Conservation (phyloP, 2,888 invertebrate species). For the Protonemura montana region DNA sequence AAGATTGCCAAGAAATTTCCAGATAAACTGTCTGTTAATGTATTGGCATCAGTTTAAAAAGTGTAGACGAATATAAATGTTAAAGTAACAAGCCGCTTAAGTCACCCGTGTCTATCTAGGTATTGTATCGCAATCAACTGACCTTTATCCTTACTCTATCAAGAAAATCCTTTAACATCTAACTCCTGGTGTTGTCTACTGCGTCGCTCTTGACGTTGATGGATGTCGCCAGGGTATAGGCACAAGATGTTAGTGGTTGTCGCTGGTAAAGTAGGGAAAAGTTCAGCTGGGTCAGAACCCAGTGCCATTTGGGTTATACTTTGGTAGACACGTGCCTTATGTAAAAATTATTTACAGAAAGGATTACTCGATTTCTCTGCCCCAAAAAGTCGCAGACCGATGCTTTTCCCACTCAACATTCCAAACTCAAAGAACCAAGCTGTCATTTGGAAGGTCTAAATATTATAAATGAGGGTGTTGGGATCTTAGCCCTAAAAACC, state of each 20-base stretch:
- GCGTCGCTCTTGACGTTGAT: neutral
- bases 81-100: neutral
- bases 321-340: neutral
- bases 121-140: no score
- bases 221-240: neutral
- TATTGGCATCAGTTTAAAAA: no score
- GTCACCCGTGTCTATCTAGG: no score
- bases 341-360: no score
- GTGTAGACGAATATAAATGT: no score
- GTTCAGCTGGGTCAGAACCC: neutral
- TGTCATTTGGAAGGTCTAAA: neutral
- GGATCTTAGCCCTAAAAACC: neutral
- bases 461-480: neutral
- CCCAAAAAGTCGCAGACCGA: neutral
- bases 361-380: neutral
- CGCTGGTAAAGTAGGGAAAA: neutral
- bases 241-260: neutral
- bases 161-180: neutral
- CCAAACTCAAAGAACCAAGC: slow-evolving; percentile 7
- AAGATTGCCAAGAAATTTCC: no score
- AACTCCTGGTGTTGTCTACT: neutral
- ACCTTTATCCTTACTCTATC: no score
- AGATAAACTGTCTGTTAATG: no score
- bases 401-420: neutral
- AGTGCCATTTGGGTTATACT: neutral